Evolutionary conservation across 1,140 invertebrate genomes (phyloP), one percentile per base, ranked within the genome.

Genomic region (Meloidogyne floridensis): DNA sequence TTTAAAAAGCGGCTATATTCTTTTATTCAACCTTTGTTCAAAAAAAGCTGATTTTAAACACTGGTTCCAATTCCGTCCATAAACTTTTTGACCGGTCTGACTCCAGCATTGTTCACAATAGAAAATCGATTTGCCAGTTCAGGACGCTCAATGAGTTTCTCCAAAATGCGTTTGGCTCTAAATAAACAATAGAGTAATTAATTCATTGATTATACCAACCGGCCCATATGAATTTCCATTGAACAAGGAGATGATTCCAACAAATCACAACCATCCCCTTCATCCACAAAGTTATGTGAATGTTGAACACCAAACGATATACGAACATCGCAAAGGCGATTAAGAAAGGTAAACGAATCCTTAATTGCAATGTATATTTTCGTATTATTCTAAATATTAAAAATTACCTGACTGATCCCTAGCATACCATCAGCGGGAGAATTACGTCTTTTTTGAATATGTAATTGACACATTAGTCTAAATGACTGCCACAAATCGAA

Each of bases 401-500:
- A 32, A 51, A 10, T 18, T 13, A 53, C 11, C n/a, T 43, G 47
- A 15, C 53, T 18, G 2, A n/a, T 20, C 4, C 76, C 15, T 18
- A 7, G 32, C 15, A 20, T 54, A 32, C 10, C 18, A 15, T 32
- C 51, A 15, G 77, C 3, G 3, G 4, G 11, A 11, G 15, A 47
- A 9, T 20, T 80, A n/a, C 15, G 81, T 72, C 8, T 85, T 56
- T 72, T 70, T 3, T 65, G 15, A 4, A 65, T 7, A 65, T n/a
- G 4, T 8, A 65, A 80, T 51, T 56, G 65, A 56, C 82, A 83
- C 73, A 83, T 78, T 8, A 83, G 75, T 43, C 83, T 83, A 59
- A 83, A 83, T 43, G 82, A 69, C 42, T 83, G 82, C 80, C 80
- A 83, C 9, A 83, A 43, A 72, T 83, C 82, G 72, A 80, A 83